Base-by-base conservation (phyloP, 2,113 vertebrate species). In the Malurus cyaneus region DNA sequence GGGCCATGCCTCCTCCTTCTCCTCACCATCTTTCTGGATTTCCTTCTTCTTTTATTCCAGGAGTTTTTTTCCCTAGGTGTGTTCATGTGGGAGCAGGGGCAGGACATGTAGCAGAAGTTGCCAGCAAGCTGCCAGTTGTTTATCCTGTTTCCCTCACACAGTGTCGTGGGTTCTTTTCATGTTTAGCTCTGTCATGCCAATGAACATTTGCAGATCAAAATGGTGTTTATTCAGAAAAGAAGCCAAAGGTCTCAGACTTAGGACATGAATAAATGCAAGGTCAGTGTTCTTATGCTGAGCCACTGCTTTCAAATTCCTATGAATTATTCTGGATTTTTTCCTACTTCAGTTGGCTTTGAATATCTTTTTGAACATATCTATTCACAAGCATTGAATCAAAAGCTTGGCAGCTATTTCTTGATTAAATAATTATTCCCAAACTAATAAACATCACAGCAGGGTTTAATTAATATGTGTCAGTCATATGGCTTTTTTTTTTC, bases 401-500 rank as follows among this genome's bases (percentile, higher is more conserved):
- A 86, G 52, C 90, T 92, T 93, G 72, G 82, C 88, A 95, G 82
- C 76, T 94, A 76, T 71, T 96, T 93, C 92, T 94, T 97, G 88
- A 97, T 95, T 95, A 95, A 96, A 92, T 89, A 86, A 92, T 94
- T 91, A 91, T 86, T 92, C 84, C 86, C 84, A 95, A 95, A 94
- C 85, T 94, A 94, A 94, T 97, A 92, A 96, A 92, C 93, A 94
- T 90, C 94, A 69, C 93, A 94, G 88, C 86, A 86, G 92, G 88
- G 13, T 90, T 91, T 94, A 94, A 96, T 93, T 94, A 93, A 94
- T 96, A 69, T 17, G 73, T 79, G 92, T 91, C 92, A 80, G 70
- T 93, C 92, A 76, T 70, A 31, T 6, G 4, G 18, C 6, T n/a
- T 54, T 14, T 59, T 60, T 34, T 41, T 46, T 6, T 18, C 6